Evolutionary conservation across 2,113 vertebrate species (phyloP).

Genomic region (Etia nguti): DNA sequence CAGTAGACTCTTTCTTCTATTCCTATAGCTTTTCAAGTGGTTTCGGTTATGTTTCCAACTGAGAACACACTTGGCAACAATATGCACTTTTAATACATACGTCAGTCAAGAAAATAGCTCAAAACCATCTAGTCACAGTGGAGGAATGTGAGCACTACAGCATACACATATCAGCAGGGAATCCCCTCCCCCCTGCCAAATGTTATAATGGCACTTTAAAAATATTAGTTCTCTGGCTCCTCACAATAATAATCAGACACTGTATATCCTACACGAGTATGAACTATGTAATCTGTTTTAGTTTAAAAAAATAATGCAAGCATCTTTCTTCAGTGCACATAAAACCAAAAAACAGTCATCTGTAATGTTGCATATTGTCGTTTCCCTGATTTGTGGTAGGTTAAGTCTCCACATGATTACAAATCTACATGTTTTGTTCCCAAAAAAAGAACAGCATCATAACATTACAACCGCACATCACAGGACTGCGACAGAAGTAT

Average conservation of each 20-base stretch:
- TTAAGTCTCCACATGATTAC: conserved; percentile 1
- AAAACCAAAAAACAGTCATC: background rate
- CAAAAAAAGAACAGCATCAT: background rate
- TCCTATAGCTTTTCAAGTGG: background rate
- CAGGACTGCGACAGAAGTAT: background rate
- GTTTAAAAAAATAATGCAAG: background rate
- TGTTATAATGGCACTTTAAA: conserved; percentile 45
- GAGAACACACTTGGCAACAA: background rate
- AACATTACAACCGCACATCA: background rate
- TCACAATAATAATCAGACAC: background rate
- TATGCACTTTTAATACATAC: conserved; percentile 4
- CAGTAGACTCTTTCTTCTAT: background rate
- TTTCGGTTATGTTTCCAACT: background rate
- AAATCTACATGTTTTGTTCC: conserved; percentile 12
- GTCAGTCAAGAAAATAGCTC: background rate
- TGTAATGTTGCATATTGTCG: background rate
- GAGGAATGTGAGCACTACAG: background rate
- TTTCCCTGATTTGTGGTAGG: conserved; percentile 3
- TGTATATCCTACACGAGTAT: background rate
- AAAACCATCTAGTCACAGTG: background rate
- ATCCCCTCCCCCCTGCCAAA: background rate
- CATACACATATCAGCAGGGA: background rate
- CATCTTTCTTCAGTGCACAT: background rate
- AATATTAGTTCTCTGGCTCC: background rate
- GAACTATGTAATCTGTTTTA: background rate